These are phyloP conservation scores for Notoglanidium macrostoma DNA, from an alignment of 2,797 vertebrate species.

Conservation along the genomic window DNA sequence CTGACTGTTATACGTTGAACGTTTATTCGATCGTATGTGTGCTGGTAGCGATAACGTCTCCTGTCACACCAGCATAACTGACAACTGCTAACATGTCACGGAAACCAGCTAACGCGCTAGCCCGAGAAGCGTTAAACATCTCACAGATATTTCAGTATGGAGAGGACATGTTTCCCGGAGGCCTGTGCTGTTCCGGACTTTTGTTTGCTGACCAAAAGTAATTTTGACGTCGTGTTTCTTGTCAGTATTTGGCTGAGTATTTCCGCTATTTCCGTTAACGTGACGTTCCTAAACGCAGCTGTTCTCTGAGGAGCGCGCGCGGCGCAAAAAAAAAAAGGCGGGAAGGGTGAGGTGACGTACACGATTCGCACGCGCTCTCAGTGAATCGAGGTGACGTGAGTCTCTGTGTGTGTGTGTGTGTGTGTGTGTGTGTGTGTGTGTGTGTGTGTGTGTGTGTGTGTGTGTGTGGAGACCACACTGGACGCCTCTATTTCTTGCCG, in stretches of 20 bases:
- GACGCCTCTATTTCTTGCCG: no score
- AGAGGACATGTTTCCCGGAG: background rate
- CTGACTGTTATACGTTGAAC: background rate
- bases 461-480: no score
- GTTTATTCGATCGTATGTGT: no score
- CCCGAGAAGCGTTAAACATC: background rate
- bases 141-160: background rate
- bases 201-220: background rate
- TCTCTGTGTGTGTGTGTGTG: background rate
- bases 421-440: no score
- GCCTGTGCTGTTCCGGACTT: background rate
- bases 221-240: no score
- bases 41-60: background rate
- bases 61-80: background rate
- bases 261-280: background rate
- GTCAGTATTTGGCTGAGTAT: background rate
- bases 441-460: no score
- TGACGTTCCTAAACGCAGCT: background rate
- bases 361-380: background rate
- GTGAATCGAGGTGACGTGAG: background rate
- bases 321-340: background rate
- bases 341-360: slow-evolving; percentile 8
- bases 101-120: background rate
- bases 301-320: background rate
- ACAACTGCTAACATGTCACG: background rate